phyloP scores from a whole-genome alignment of 2,888 invertebrate genomes.

The Pristionchus fissidentatus region DNA sequence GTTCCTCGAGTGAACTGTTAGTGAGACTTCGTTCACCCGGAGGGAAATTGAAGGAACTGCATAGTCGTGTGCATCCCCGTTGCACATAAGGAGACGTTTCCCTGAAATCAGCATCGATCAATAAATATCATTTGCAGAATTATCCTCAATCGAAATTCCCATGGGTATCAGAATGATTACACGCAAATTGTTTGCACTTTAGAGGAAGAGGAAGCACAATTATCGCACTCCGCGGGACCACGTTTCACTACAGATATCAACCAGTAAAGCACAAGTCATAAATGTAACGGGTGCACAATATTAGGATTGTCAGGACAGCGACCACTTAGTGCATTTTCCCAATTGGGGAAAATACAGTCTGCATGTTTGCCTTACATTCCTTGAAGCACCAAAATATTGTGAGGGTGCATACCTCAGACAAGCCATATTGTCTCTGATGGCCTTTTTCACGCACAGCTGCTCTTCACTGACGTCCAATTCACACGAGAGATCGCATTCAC shows the following conservation, averaged over 20 bases:
- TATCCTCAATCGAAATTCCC: no score
- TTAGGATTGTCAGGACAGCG: no score
- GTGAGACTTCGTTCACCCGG: conserved; percentile 4
- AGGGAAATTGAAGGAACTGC: neutral
- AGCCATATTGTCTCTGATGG: conserved; percentile 20
- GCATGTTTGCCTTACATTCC: no score
- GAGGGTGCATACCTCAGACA: conserved; percentile 24
- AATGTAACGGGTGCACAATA: no score
- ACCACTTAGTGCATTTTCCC: no score
- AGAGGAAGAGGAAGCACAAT: neutral
- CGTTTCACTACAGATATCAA: neutral
- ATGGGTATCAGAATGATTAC: no score
- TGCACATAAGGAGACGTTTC: neutral
- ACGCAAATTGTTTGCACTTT: neutral
- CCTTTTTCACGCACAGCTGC: conserved; percentile 12
- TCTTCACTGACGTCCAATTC: conserved; percentile 3
- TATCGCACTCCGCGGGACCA: neutral
- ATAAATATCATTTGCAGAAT: neutral
- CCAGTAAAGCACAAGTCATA: no score
- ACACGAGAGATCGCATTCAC: conserved; percentile 28
- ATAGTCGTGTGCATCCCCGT: conserved; percentile 8
- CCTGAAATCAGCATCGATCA: neutral
- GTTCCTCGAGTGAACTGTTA: neutral
- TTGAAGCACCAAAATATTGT: no score
- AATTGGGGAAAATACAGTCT: no score